Evolutionary conservation across 2,888 invertebrate species (phyloP).

Genomic region (Helobdella robusta): DNA sequence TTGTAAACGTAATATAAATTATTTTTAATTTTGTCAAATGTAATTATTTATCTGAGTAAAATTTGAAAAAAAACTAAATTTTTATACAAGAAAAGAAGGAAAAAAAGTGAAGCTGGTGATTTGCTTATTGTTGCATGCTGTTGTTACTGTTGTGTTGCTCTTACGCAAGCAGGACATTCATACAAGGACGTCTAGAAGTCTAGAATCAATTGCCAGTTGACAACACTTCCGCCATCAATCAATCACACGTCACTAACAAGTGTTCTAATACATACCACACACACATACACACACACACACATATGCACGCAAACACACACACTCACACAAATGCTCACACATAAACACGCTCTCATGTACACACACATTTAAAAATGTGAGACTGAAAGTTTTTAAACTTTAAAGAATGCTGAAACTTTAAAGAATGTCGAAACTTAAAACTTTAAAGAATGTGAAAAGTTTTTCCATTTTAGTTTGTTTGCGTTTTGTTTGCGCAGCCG

Average conservation of each 20-base stretch:
- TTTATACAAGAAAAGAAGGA: not conserved
- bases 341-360: not conserved
- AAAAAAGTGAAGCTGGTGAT: not conserved
- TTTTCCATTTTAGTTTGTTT: too few relatives aligned
- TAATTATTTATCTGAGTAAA: not conserved
- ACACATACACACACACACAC: not conserved
- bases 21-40: not conserved
- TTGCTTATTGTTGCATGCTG: too few relatives aligned
- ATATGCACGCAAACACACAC: not conserved
- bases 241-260: not conserved
- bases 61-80: not conserved
- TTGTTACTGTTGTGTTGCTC: too few relatives aligned
- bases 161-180: too few relatives aligned
- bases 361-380: too few relatives aligned
- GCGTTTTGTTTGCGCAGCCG: too few relatives aligned
- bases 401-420: too few relatives aligned
- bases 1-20: not conserved
- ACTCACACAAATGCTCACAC: conserved; percentile 9
- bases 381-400: too few relatives aligned
- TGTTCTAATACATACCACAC: not conserved
- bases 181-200: too few relatives aligned
- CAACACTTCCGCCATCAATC: not conserved
- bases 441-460: too few relatives aligned
- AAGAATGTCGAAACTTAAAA: too few relatives aligned
- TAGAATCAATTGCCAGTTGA: not conserved